Percentiles rank a stretch among this genome's conserved stretches.
phyloP scores from a whole-genome alignment of 37 sponge, comb jelly and placozoan genomes.

The Lycopodina hypogea region DNA sequence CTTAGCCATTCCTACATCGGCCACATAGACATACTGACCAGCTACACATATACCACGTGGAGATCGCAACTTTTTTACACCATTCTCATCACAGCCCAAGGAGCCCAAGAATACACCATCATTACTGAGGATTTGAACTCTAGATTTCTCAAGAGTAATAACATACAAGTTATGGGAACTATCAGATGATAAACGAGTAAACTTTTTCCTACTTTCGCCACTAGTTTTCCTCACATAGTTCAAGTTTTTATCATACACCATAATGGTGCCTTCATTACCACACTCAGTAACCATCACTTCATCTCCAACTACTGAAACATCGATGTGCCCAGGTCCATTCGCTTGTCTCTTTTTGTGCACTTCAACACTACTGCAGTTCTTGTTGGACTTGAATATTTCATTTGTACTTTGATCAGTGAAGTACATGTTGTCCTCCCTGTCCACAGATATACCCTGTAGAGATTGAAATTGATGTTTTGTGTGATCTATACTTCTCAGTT shows the following conservation, averaged over 20 bases:
- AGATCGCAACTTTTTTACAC: neutral
- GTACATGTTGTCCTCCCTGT: neutral
- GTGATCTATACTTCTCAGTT: neutral
- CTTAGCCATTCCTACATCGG: neutral
- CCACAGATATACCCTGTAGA: neutral
- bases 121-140: neutral
- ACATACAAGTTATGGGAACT: neutral
- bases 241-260: too few relatives aligned
- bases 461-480: neutral
- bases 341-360: neutral
- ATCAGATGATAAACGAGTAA: neutral
- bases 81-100: neutral
- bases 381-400: neutral
- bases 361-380: neutral
- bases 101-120: neutral
- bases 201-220: too few relatives aligned
- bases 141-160: neutral
- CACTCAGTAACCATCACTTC: too few relatives aligned
- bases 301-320: too few relatives aligned
- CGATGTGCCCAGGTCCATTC: neutral
- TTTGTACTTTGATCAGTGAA: neutral
- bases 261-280: too few relatives aligned
- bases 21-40: conserved; percentile 11
- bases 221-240: too few relatives aligned
- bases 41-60: conserved; percentile 1